Conservation (phyloP, 2,888 invertebrate species). For the Drosophila mimetica region DNA sequence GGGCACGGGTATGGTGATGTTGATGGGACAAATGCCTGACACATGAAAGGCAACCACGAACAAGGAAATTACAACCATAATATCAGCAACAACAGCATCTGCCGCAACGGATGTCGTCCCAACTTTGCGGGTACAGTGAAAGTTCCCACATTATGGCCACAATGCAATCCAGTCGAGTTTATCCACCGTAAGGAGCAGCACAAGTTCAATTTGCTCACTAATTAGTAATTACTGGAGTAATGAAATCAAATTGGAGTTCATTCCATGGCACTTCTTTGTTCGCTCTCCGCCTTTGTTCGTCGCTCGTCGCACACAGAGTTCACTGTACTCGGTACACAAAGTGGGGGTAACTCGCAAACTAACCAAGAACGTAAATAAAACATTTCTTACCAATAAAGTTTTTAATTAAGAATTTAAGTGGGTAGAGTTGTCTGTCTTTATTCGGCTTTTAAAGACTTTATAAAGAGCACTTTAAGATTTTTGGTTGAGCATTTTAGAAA, state of each 20-base stretch:
- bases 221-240: constrained; percentile 41
- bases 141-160: constrained; percentile 6
- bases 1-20: constrained; percentile 8
- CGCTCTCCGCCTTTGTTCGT: constrained; percentile 1
- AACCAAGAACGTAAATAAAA: constrained; percentile 1
- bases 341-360: neutral
- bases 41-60: constrained; percentile 48
- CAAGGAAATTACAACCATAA: constrained; percentile 63
- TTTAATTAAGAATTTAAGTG: neutral
- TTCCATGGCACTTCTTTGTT: constrained; percentile 32
- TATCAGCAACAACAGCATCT: constrained; percentile 22
- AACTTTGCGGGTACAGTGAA: constrained; percentile 30
- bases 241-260: constrained; percentile 32
- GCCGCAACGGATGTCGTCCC: constrained; percentile 28
- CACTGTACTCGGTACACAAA: neutral
- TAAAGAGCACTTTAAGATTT: too few relatives aligned
- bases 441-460: neutral
- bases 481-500: too few relatives aligned
- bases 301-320: constrained; percentile 15
- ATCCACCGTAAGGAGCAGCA: neutral
- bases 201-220: constrained; percentile 28
- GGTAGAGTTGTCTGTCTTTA: neutral
- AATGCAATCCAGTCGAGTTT: constrained; percentile 3
- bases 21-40: constrained; percentile 70
- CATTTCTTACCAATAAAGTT: constrained; percentile 2